These are phyloP conservation scores for Mastigias papua DNA, from an alignment of 30 jellyfish, hydroid and myxozoan species.

Conservation along the genomic window DNA sequence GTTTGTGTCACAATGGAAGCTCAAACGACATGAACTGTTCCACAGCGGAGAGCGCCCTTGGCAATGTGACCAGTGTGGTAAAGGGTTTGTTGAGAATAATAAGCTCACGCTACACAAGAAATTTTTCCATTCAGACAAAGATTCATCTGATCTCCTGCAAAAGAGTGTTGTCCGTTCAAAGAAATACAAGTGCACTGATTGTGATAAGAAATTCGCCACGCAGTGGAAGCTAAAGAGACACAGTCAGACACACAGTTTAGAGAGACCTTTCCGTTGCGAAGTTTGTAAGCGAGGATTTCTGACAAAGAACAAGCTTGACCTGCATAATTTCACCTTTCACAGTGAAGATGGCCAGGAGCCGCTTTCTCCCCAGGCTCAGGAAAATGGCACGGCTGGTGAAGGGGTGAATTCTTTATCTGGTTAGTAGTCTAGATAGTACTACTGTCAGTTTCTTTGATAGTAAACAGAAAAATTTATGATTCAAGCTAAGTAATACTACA, in stretches of 20 bases:
- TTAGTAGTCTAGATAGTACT: no score
- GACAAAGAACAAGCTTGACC: constrained; percentile 70
- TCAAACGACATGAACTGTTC: constrained; percentile 55
- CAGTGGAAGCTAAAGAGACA: constrained; percentile 77
- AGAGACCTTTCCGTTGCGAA: constrained; percentile 72
- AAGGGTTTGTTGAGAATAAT: constrained; percentile 75
- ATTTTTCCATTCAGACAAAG: constrained; percentile 51
- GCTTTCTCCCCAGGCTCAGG: background rate
- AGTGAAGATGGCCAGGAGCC: constrained; percentile 26
- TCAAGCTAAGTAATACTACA: no score
- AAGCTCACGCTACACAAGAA: constrained; percentile 50
- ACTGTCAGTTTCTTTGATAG: no score
- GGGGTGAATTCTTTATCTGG: background rate
- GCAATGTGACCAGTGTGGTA: constrained; percentile 69
- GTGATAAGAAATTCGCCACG: constrained; percentile 69
- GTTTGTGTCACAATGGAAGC: constrained; percentile 70
- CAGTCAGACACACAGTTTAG: constrained; percentile 77
- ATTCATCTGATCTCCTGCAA: constrained; percentile 25
- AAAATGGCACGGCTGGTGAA: background rate
- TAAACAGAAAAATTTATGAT: no score
- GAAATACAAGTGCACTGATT: constrained; percentile 58
- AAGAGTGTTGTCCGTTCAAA: constrained; percentile 21
- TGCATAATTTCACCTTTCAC: constrained; percentile 70
- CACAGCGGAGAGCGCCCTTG: constrained; percentile 81
- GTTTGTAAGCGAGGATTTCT: constrained; percentile 69